These are phyloP conservation scores for Cephus spinipes DNA, from an alignment of 2,888 invertebrate genomes.

Conservation along the genomic window DNA sequence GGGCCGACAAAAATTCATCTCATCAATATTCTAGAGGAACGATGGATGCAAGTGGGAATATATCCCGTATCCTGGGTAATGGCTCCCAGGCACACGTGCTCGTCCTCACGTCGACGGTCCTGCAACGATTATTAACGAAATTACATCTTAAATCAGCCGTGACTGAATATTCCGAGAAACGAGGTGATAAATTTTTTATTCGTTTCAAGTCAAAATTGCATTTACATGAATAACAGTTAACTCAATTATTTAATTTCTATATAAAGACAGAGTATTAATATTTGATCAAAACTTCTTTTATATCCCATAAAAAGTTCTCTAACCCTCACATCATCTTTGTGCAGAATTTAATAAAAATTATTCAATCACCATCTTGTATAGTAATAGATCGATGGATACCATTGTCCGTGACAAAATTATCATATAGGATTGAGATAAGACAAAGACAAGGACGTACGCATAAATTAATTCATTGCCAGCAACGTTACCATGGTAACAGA, in stretches of 20 bases:
- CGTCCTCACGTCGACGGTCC: conserved; percentile 2
- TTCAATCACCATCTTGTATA: neutral
- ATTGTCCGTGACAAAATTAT: neutral
- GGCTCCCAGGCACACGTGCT: conserved; percentile 8
- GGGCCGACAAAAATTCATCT: conserved; percentile 34
- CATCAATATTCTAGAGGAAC: conserved; percentile 47
- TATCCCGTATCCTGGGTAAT: conserved; percentile 12
- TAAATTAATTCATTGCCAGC: neutral
- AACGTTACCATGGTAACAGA: neutral
- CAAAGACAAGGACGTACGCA: neutral
- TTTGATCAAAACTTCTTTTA: neutral
- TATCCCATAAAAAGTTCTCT: neutral
- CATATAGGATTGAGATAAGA: neutral
- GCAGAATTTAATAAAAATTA: neutral
- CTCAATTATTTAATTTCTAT: neutral
- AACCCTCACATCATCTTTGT: neutral
- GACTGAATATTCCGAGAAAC: conserved; percentile 14
- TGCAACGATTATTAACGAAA: conserved; percentile 14
- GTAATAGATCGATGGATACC: neutral
- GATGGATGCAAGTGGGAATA: neutral
- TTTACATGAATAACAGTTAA: neutral
- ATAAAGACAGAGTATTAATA: neutral
- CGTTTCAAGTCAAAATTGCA: neutral
- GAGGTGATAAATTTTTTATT: neutral
- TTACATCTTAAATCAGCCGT: conserved; percentile 12